phyloP scores from a whole-genome alignment of 1,140 invertebrate genomes.

The Dinoponera quadriceps region DNA sequence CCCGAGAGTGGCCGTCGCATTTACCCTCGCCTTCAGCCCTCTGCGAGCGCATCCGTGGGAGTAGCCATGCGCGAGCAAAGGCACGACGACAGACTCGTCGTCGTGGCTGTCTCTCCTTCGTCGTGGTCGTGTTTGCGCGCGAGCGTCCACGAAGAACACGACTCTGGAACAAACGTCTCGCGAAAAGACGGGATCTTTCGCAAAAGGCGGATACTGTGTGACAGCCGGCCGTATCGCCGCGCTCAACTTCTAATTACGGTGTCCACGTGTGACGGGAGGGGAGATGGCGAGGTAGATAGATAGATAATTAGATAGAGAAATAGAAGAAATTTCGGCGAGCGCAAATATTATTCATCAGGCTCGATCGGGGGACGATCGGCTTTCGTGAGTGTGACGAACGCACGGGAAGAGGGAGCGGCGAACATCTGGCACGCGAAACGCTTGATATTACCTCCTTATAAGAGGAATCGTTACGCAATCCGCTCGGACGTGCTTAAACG shows the following conservation, averaged over 20 bases:
- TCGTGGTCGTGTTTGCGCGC: conserved; percentile 17
- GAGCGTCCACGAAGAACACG: conserved; percentile 11
- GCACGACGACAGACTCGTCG: conserved; percentile 44
- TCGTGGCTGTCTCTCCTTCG: conserved; percentile 18
- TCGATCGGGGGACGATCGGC: neutral
- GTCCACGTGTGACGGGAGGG: neutral
- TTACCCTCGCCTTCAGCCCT: conserved; percentile 10
- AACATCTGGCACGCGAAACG: conserved; percentile 47
- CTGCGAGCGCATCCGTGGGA: conserved; percentile 11
- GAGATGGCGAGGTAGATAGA: too few relatives aligned
- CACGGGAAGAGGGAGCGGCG: neutral
- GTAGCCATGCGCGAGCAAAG: conserved; percentile 52
- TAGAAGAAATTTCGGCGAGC: neutral
- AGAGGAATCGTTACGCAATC: conserved; percentile 22
- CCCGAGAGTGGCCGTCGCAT: conserved; percentile 16
- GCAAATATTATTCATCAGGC: neutral
- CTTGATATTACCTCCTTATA: conserved; percentile 29
- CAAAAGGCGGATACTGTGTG: neutral
- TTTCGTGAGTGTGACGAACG: neutral
- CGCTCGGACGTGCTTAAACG: conserved; percentile 38
- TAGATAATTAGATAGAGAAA: too few relatives aligned
- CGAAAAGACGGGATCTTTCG: conserved; percentile 28
- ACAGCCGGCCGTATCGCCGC: neutral
- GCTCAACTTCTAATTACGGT: conserved; percentile 6
- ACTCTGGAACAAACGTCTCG: neutral